Conservation (phyloP, 2,888 invertebrate species). For the Polydrusus pterygomalis region DNA sequence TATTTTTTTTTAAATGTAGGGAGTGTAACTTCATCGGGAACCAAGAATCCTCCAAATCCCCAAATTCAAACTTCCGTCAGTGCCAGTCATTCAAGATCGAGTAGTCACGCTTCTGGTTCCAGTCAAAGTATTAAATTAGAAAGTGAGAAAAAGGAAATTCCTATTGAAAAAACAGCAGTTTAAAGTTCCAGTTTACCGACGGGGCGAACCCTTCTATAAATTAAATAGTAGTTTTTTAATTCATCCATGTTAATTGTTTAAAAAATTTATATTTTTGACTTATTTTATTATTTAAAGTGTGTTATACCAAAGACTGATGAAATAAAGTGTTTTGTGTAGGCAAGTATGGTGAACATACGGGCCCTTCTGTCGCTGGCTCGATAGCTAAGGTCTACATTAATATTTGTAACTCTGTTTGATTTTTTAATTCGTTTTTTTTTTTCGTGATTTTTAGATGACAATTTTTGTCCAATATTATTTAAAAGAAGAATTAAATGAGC, state of each 20-base stretch:
- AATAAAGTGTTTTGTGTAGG: neutral
- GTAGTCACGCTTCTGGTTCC: conserved; percentile 74
- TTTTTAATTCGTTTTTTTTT: no score
- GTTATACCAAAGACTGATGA: conserved; percentile 16
- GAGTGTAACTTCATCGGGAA: conserved; percentile 71
- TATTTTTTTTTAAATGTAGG: conserved; percentile 4
- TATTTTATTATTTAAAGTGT: conserved; percentile 22
- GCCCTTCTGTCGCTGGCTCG: neutral
- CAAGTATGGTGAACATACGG: neutral
- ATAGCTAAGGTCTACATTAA: no score
- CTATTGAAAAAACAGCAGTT: neutral
- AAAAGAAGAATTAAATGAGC: no score
- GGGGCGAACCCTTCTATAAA: no score
- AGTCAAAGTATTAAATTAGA: conserved; percentile 58
- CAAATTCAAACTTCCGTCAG: conserved; percentile 81
- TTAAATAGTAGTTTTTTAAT: neutral
- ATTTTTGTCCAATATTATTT: no score
- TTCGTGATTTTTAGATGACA: no score
- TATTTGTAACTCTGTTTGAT: no score
- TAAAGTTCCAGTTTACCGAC: neutral
- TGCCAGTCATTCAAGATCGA: conserved; percentile 78
- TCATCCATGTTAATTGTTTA: conserved; percentile 10
- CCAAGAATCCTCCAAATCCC: conserved; percentile 80
- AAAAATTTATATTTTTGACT: conserved; percentile 1
- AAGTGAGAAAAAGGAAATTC: conserved; percentile 41